These are phyloP conservation scores for Apis florea DNA, from an alignment of 1,140 invertebrate species.

Conservation along the genomic window DNA sequence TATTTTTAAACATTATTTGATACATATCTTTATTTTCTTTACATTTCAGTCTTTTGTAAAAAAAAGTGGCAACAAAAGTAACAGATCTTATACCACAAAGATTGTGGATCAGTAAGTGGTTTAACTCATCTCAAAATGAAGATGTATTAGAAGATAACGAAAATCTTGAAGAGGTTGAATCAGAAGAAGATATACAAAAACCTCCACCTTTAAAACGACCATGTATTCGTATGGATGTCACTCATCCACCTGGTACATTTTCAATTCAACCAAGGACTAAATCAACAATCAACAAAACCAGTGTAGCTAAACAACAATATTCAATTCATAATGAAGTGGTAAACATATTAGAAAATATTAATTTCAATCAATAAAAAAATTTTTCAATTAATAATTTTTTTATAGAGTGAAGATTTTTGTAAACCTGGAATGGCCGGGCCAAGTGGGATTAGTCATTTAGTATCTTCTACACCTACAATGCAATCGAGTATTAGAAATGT, in stretches of 20 bases:
- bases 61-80: conserved; percentile 77
- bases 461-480: conserved; percentile 74
- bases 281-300: conserved; percentile 54
- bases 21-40: neutral
- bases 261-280: conserved; percentile 67
- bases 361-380: neutral
- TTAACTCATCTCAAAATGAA: conserved; percentile 73
- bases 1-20: neutral
- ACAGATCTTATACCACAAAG: conserved; percentile 76
- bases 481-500: conserved; percentile 60
- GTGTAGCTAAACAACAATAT: conserved; percentile 63
- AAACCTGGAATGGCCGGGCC: conserved; percentile 71
- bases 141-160: conserved; percentile 57
- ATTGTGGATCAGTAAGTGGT: conserved; percentile 79
- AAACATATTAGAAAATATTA: conserved; percentile 29
- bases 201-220: conserved; percentile 74
- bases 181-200: conserved; percentile 67
- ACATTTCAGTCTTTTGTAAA: conserved; percentile 78
- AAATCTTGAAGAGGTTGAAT: conserved; percentile 62
- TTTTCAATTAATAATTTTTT: neutral
- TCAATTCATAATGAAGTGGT: conserved; percentile 58
- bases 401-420: conserved; percentile 71
- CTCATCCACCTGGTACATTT: conserved; percentile 78
- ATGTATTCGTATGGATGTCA: conserved; percentile 76
- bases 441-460: conserved; percentile 69